Evolutionary conservation across 2,888 invertebrate genomes (phyloP), one percentile per base, ranked within the genome.

Genomic region (Iphiclides podalirius): DNA sequence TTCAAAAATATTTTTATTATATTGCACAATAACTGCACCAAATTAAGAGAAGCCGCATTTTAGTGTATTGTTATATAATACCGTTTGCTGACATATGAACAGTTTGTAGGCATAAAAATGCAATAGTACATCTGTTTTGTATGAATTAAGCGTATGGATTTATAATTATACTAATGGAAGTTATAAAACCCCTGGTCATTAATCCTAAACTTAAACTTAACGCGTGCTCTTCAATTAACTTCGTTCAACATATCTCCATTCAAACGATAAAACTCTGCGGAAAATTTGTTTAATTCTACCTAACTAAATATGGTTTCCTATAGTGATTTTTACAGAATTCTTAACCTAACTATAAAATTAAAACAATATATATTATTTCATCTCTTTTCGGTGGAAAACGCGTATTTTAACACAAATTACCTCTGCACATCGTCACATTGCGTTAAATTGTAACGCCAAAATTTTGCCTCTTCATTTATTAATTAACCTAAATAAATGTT

Each of bases 331-430:
- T 40, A 16, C 6, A 44, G 4, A 43, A 53, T 51, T 8, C 39
- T 53, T 57, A 58, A 47, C 28, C 41, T 52, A 53, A 40, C n/a
- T 15, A 12, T 31, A 40, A 50, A 15, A 38, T 51, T 6, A 28
- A 54, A 53, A 50, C 17, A 57, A 53, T 54, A 61, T 63, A 63
- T 63, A 61, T 61, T 63, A 63, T 51, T 55, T 48, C 52, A 48
- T 57, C 56, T 58, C 53, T 56, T 53, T 50, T 61, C 61, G 63
- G 63, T 63, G 63, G 63, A 59, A 34, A 54, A 28, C 43, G 36
- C 20, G 31, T 42, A 37, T 38, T 42, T 38, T 33, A 43, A 42
- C 16, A 38, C 14, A 48, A 47, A 15, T 35, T 28, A 47, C 13
- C 36, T 14, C 12, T 20, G n/a, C n/a, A n/a, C n/a, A n/a, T n/a